Conservation (phyloP, 1,140 invertebrate species). For the Sycophila sp. region DNA sequence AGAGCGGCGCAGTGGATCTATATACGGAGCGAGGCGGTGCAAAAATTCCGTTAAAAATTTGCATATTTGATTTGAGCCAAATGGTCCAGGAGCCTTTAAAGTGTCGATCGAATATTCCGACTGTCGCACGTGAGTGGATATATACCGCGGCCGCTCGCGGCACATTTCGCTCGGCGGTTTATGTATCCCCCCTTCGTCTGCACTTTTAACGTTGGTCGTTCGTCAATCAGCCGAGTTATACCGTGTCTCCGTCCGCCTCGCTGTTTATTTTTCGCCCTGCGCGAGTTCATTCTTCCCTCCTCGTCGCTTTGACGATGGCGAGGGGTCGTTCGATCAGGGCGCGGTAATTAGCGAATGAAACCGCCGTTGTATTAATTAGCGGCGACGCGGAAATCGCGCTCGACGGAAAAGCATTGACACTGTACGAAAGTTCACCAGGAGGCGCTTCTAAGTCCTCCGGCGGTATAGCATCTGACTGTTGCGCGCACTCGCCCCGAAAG, state of each 20-base stretch:
- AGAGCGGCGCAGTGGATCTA: too few species aligned
- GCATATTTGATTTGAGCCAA: slow-evolving; percentile 20
- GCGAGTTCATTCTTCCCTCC: not conserved
- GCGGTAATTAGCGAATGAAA: slow-evolving; percentile 16
- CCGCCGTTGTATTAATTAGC: slow-evolving; percentile 20
- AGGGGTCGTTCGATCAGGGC: not conserved
- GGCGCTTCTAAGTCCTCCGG: too few species aligned
- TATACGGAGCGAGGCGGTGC: too few species aligned
- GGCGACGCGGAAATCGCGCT: not conserved
- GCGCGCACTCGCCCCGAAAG: not conserved
- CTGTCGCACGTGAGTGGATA: not conserved
- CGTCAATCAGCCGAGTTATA: slow-evolving; percentile 31
- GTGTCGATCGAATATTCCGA: slow-evolving; percentile 16
- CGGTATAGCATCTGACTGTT: too few species aligned
- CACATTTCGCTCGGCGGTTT: not conserved
- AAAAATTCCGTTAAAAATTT: slow-evolving; percentile 13
- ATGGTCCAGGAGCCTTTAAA: slow-evolving; percentile 10
- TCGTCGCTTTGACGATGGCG: not conserved
- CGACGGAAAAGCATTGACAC: not conserved
- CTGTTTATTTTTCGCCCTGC: not conserved
- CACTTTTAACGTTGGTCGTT: slow-evolving; percentile 37
- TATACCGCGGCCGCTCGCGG: not conserved
- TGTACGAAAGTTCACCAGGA: too few species aligned
- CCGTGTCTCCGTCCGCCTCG: not conserved
- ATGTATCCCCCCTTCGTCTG: not conserved